Conservation (phyloP, 2,888 invertebrate genomes). For the Pantelozetes paolii region DNA sequence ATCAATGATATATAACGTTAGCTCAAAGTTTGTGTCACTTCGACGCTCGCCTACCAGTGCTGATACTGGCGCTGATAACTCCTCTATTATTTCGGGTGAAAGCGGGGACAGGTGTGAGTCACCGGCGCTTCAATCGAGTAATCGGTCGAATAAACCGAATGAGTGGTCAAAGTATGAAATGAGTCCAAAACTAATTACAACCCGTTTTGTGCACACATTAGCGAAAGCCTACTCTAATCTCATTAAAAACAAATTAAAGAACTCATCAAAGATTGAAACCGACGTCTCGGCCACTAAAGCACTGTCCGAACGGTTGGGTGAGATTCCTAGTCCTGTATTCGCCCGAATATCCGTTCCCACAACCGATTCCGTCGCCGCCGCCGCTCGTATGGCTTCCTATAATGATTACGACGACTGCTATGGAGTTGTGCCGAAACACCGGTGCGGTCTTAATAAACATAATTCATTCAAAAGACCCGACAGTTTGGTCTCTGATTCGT, state of each 20-base stretch:
- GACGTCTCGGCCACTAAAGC: slow-evolving; percentile 47
- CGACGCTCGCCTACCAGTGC: slow-evolving; percentile 43
- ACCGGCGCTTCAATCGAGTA: background rate
- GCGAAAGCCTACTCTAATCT: slow-evolving; percentile 53
- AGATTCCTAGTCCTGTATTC: slow-evolving; percentile 39
- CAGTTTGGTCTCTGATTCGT: slow-evolving; percentile 59
- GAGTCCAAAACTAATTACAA: slow-evolving; percentile 44
- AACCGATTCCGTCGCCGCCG: slow-evolving; percentile 56
- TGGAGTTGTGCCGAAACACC: slow-evolving; percentile 58
- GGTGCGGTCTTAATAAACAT: slow-evolving; percentile 54
- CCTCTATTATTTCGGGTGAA: slow-evolving; percentile 24
- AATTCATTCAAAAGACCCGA: slow-evolving; percentile 57
- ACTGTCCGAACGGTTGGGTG: background rate
- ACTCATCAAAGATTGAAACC: slow-evolving; percentile 49
- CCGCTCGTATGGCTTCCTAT: slow-evolving; percentile 71
- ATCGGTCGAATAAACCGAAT: slow-evolving; percentile 36
- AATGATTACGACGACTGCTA: slow-evolving; percentile 64
- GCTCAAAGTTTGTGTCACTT: slow-evolving; percentile 46
- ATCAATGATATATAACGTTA: slow-evolving; percentile 50
- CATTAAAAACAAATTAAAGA: slow-evolving; percentile 51
- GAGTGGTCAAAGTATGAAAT: slow-evolving; percentile 44
- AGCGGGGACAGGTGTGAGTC: slow-evolving; percentile 26
- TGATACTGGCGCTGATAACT: slow-evolving; percentile 28
- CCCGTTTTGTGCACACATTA: slow-evolving; percentile 51
- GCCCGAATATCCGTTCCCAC: slow-evolving; percentile 43